Base-by-base conservation (phyloP, 2,797 vertebrate species). In the Somateria mollissima region DNA sequence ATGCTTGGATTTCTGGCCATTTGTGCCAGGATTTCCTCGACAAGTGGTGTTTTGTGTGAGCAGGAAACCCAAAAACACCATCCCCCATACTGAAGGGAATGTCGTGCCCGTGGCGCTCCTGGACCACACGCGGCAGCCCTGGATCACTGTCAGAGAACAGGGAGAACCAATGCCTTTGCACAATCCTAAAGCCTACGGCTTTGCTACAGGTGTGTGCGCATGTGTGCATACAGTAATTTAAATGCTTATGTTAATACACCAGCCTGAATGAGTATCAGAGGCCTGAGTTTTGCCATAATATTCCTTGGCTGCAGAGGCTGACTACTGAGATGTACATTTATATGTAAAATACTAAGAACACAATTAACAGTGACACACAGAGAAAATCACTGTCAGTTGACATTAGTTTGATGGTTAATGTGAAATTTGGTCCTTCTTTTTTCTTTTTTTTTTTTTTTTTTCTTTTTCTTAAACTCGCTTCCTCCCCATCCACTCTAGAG, bases 311-410 rank as follows among this genome's bases (percentile, higher is more conserved):
- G 49, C 57, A 67, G 60, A 8, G 39, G 10, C 54, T 77, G 90
- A 73, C 80, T 81, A 36, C 51, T 27, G 41, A 85, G 54, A 66
- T 70, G 25, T 69, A 56, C 49, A 43, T 81, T 94, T 61, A 45
- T 25, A 69, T 66, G 43, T 74, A 87, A 90, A 95, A 73, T 62
- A 80, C 45, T 70, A 94, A 87, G n/a, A 88, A 65, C 56, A 60
- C 56, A 72, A 87, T 84, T 92, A 93, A 70, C 60, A 87, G 13
- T 81, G 92, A 76, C 88, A 61, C 43, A 67, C 1, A 9, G 77
- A 76, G 77, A 92, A 95, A 95, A 94, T 90, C 36, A 27, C n/a
- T 89, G 92, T 84, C 80, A 45, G 15, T 27, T 93, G 57, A 6
- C 60, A 70, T 93, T 97, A 92, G 64, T 90, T 72, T 93, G 83